These are phyloP conservation scores for Galleria mellonella DNA, from an alignment of 1,140 invertebrate species.

Conservation along the genomic window DNA sequence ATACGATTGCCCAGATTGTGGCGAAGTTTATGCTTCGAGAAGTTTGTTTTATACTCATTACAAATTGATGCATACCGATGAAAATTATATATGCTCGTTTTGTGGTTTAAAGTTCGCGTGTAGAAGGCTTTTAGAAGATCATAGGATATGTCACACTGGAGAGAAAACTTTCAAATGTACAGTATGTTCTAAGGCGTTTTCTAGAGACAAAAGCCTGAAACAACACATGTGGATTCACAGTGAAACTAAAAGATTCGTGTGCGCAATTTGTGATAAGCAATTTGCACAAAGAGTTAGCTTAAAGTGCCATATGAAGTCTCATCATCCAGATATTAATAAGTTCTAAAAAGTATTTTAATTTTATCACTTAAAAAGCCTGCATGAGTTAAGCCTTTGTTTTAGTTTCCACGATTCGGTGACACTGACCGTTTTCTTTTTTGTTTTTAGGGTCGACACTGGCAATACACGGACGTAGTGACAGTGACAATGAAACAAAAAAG, in stretches of 20 bases:
- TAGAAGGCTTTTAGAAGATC: conserved; percentile 39
- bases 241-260: conserved; percentile 50
- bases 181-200: conserved; percentile 66
- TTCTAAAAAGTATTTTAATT: neutral
- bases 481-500: conserved; percentile 44
- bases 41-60: conserved; percentile 49
- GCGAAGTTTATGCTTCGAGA: conserved; percentile 25
- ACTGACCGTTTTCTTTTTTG: conserved; percentile 65
- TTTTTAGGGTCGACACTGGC: conserved; percentile 64
- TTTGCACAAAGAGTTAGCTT: conserved; percentile 67
- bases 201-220: conserved; percentile 66
- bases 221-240: conserved; percentile 71
- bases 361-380: conserved; percentile 2
- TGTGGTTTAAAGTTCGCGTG: conserved; percentile 45
- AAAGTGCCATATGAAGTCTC: conserved; percentile 46
- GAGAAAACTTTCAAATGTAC: conserved; percentile 49
- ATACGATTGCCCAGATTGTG: conserved; percentile 48
- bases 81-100: conserved; percentile 36
- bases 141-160: conserved; percentile 43
- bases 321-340: conserved; percentile 34
- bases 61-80: conserved; percentile 43
- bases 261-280: conserved; percentile 71
- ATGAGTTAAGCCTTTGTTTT: neutral
- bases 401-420: conserved; percentile 3
- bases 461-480: conserved; percentile 46